Conservation (phyloP, 1,140 invertebrate genomes). For the Aphelenchoides fujianensis region DNA sequence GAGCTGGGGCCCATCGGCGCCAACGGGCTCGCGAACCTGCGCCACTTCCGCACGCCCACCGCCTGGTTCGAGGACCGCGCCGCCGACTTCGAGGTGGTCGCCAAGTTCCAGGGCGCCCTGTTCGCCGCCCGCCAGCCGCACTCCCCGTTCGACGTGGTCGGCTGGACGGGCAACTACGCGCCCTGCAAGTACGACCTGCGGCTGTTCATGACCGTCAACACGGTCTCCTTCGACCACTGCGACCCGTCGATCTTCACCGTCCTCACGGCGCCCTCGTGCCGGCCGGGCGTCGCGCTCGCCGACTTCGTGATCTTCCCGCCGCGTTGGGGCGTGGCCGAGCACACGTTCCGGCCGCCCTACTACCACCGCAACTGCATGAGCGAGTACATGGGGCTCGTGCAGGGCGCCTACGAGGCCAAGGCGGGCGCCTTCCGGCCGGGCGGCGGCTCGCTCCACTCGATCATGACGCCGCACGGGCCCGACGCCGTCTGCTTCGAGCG, state of each 20-base stretch:
- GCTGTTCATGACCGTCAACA: constrained; percentile 92
- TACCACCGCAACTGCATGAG: constrained; percentile 83
- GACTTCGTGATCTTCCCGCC: constrained; percentile 99
- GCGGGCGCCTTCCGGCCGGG: constrained; percentile 81
- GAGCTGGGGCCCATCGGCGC: constrained; percentile 94
- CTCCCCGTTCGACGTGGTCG: constrained; percentile 95
- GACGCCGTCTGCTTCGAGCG: constrained; percentile 82
- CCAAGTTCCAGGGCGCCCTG: constrained; percentile 84
- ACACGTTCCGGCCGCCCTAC: constrained; percentile 76
- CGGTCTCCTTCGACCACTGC: constrained; percentile 91
- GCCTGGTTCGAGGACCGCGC: constrained; percentile 79
- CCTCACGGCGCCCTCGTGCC: constrained; percentile 83
- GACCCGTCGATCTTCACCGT: constrained; percentile 98
- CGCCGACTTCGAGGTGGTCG: constrained; percentile 70
- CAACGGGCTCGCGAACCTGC: constrained; percentile 90
- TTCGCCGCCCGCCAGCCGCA: constrained; percentile 75
- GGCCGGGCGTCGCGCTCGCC: constrained; percentile 85
- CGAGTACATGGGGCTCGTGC: constrained; percentile 96
- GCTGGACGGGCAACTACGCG: constrained; percentile 97
- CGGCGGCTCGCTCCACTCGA: constrained; percentile 78
- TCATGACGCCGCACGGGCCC: constrained; percentile 97
- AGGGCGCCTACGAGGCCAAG: constrained; percentile 91
- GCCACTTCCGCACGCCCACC: constrained; percentile 86
- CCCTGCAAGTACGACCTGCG: constrained; percentile 92
- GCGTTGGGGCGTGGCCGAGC: constrained; percentile 90